Percentiles rank a stretch among this genome's conserved stretches.
Conservation (phyloP, 2,797 vertebrate species). For the Merluccius polli region DNA sequence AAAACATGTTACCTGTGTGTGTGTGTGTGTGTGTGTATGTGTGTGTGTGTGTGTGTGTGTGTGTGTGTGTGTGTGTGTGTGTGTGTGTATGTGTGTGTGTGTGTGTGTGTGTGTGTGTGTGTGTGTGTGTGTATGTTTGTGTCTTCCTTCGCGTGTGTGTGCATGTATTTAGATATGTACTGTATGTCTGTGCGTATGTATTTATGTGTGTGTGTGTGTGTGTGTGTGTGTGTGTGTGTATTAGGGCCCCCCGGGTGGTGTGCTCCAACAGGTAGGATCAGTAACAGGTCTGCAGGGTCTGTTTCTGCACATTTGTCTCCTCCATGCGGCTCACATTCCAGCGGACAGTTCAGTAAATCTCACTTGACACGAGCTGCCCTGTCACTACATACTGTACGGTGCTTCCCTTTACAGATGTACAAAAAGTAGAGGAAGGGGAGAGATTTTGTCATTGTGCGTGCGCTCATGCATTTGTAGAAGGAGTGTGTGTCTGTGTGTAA, state of each 20-base stretch:
- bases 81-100: conserved; percentile 5
- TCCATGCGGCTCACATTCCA: background rate
- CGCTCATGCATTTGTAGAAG: background rate
- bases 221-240: background rate
- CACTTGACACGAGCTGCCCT: background rate
- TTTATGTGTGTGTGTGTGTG: background rate
- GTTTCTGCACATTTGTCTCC: background rate
- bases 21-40: background rate
- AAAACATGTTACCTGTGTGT: background rate
- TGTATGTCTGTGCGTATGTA: background rate
- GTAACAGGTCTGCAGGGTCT: background rate
- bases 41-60: background rate
- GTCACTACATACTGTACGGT: background rate
- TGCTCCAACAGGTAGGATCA: conserved; percentile 1
- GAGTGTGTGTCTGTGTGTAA: background rate
- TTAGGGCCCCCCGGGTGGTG: background rate
- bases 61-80: background rate
- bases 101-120: background rate
- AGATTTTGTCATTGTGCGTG: background rate
- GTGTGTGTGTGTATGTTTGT: background rate
- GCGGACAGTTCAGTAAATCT: background rate
- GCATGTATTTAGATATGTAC: background rate
- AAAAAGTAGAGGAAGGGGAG: background rate
- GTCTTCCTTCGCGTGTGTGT: background rate
- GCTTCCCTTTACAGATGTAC: background rate